Base-by-base conservation (phyloP, 37 sponge, comb jelly and placozoan genomes). In the Cliona cf. orientalis region DNA sequence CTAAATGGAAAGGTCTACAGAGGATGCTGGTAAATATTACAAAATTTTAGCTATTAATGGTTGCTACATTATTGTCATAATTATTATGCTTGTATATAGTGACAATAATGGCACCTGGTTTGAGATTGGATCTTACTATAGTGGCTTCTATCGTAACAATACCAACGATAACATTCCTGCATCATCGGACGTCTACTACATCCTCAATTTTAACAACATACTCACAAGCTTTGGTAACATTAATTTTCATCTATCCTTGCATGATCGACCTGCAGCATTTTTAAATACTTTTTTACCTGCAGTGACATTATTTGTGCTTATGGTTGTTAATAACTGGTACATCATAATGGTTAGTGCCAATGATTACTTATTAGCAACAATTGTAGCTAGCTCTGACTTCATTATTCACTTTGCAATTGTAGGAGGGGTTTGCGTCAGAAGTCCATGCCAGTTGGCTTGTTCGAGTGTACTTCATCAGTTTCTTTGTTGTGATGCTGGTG, bases 251-350 rank as follows among this genome's bases (percentile, higher is more conserved):
- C n/a, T n/a, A n/a, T n/a, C n/a, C n/a, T n/a, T n/a, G n/a, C n/a
- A n/a, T n/a, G n/a, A n/a, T n/a, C n/a, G n/a, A n/a, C n/a, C n/a
- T n/a, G n/a, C n/a, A n/a, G n/a, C n/a, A n/a, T n/a, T n/a, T n/a
- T n/a, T n/a, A n/a, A n/a, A n/a, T n/a, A n/a, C n/a, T n/a, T n/a
- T n/a, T n/a, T n/a, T n/a, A n/a, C n/a, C n/a, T n/a, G n/a, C n/a
- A 93, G 95, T 91, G 64, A 90, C 88, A 12, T 75, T 95, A 44
- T 95, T 89, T 79, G 85, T 88, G 45, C 79, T 89, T 69, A 85
- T 95, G 92, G 85, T 95, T 37, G 87, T 91, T 55, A 95, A 95
- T 53, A 91, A 95, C 80, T 95, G 95, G 95, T 91, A 77, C 63
- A 77, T 95, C 38, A 78, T 83, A 33, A 95, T 95, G 95, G 94